A percentile compares a stretch with the other conserved stretches of the same genome.
phyloP scores from a whole-genome alignment of 2,113 vertebrate species.

The Scopus umbretta region DNA sequence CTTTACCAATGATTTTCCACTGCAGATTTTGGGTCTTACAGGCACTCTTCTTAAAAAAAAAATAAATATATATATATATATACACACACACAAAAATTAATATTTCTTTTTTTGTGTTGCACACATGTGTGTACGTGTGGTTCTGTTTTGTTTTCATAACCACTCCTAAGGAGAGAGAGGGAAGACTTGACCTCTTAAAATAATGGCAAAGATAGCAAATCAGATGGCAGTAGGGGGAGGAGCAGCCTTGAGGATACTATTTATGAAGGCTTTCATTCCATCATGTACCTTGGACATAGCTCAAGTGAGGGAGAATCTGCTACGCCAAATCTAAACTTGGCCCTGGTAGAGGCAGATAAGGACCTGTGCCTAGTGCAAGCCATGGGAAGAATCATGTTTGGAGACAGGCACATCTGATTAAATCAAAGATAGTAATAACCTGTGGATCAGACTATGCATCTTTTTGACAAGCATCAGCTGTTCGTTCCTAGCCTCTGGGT shows the following conservation, averaged over 20 bases:
- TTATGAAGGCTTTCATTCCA: constrained; percentile 60
- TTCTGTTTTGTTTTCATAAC: neutral
- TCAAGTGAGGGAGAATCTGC: constrained; percentile 60
- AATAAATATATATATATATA: no score
- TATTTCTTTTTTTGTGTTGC: neutral
- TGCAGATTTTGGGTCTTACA: neutral
- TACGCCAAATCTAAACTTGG: constrained; percentile 65
- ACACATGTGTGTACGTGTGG: neutral
- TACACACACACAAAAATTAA: no score
- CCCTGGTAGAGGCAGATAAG: constrained; percentile 61
- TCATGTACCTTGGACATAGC: constrained; percentile 62
- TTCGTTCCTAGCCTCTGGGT: constrained; percentile 44
- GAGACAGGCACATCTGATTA: constrained; percentile 55
- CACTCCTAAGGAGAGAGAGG: neutral
- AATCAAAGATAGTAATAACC: constrained; percentile 59
- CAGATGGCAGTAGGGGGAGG: constrained; percentile 31
- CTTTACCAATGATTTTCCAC: neutral
- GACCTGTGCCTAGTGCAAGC: constrained; percentile 47
- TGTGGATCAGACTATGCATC: constrained; percentile 49
- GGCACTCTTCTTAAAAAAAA: neutral
- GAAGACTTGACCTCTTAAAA: constrained; percentile 34
- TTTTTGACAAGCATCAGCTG: constrained; percentile 62
- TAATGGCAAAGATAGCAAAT: constrained; percentile 45
- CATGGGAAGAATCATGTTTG: constrained; percentile 50
- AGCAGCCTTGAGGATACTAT: constrained; percentile 49